Base-by-base conservation (phyloP, 2,888 invertebrate genomes). In the Stenichneumon culpator region DNA sequence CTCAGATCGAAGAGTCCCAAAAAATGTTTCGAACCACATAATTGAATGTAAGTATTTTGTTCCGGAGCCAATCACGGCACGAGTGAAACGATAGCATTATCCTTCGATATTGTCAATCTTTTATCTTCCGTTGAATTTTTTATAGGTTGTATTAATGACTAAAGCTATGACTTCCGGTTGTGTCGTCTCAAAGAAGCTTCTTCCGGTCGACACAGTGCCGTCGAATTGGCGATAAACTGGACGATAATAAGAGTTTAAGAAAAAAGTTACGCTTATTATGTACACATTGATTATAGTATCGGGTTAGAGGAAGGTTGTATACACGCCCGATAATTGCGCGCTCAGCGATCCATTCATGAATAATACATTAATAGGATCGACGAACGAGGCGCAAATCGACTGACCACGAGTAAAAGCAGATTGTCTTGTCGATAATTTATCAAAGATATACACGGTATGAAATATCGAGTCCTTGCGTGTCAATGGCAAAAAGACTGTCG, bases 301-400 rank as follows among this genome's bases (percentile, higher is more conserved):
- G 81, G 81, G 84, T 84, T 84, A 78, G 78, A 57, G 60, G 68
- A 84, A 81, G 73, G 68, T 63, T 54, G 81, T 75, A 63, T 50
- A 84, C 84, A 84, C 83, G 67, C 72, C 68, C 84, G 84, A 86
- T 87, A 87, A 87, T 87, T 84, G 84, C 75, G 75, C 69, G 69
- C 70, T 79, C 60, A 14, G 60, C 44, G 73, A 36, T 44, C 44
- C 67, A 68, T 86, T 86, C 83, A 86, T 87, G 84, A 87, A 87
- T 87, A 86, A 87, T 87, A 83, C 81, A 87, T 84, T 72, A 80
- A 52, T 75, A 65, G 54, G 65, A 81, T 65, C 47, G 22, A 25
- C 25, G 28, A 60, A 50, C n/a, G 44, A 25, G 60, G 4, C 7
- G n/a, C 57, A 11, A 50, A 50, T 50, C 50, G 32, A 39, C 57